Base-by-base conservation (phyloP, 2,888 invertebrate genomes). In the Nemapogon koenigi region DNA sequence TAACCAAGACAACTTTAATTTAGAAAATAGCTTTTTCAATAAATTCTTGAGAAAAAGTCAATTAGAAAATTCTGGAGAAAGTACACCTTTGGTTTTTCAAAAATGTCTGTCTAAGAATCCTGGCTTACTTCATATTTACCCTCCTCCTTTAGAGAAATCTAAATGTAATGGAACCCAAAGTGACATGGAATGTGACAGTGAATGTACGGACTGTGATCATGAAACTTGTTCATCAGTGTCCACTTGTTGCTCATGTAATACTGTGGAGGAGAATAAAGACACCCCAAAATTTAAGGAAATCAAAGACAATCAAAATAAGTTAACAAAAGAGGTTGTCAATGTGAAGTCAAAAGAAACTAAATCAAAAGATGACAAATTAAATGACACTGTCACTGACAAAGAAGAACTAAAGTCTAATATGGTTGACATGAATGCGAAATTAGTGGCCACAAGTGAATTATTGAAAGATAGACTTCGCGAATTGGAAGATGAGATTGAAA, bases 1-100 rank as follows among this genome's bases (percentile, higher is more conserved):
- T 3, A 76, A 84, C 32, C 79, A 82, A 55, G 87, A 88, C 15
- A 89, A 88, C 53, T 89, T 91, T 48, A 85, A 84, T 54, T 81
- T 88, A 43, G 83, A 86, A 35, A 86, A 85, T 26, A 87, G 86
- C 33, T 82, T 85, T 33, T 81, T 87, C 16, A 64, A 73, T 37
- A 75, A 76, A 13, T 80, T 85, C 43, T 52, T 85, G 40, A 67
- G 58, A 44, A 72, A 49, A 43, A 63, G 45, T 40, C 55, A 60
- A 37, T 46, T 71, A 14, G 67, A 72, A 50, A 62, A 51, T 48
- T 66, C 72, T 13, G 73, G 76, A 16, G 69, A 71, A 50, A 75
- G 70, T 45, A 76, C 79, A 32, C 78, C 79, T 17, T 44, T 71
- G 37, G 48, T 71, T 14, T 54, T 76, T 50, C 72, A 72, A 41